phyloP scores from a whole-genome alignment of 2,113 vertebrate genomes.

The mouse (Mus musculus) region DNA sequence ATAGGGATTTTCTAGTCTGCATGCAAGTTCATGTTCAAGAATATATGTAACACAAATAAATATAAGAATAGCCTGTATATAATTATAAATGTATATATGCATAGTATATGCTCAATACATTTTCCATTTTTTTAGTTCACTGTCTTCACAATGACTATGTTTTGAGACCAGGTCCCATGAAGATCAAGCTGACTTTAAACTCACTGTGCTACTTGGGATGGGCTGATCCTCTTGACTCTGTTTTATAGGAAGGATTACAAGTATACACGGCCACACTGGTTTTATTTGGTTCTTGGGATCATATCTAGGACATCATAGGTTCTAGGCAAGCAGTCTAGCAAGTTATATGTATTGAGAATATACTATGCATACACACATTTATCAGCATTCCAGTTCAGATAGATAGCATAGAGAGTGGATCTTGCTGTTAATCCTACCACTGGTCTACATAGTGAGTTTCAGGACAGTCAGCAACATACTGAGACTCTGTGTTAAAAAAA shows the following conservation, averaged over 20 bases:
- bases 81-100: neutral
- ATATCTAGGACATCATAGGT: neutral
- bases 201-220: too few relatives aligned
- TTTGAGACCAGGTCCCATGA: neutral
- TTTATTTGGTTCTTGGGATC: neutral
- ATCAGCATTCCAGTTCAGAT: neutral
- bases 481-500: neutral
- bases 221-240: neutral
- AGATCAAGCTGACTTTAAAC: neutral
- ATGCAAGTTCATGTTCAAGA: neutral
- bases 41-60: neutral
- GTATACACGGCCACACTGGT: neutral
- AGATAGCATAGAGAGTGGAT: neutral
- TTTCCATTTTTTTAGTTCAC: constrained; percentile 4
- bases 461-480: neutral
- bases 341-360: neutral
- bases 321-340: neutral
- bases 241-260: neutral
- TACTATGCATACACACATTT: too few relatives aligned
- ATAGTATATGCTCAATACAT: neutral
- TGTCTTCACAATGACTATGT: neutral
- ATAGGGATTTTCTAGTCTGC: neutral
- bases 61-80: neutral
- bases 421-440: neutral
- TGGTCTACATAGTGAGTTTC: neutral